Base-by-base conservation (phyloP, 2,888 invertebrate genomes). In the Chironomus tentans region DNA sequence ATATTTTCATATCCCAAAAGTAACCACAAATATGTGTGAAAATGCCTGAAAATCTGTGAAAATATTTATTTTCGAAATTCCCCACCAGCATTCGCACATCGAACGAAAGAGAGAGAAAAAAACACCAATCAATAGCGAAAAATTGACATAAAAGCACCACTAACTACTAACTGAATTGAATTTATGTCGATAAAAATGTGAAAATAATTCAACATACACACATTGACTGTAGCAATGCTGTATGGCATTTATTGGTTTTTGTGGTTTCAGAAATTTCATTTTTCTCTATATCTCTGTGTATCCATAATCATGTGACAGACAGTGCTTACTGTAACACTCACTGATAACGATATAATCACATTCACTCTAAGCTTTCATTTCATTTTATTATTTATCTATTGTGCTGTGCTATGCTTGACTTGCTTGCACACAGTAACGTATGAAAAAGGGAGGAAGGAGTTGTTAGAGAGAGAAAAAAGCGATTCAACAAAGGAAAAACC, bases 281-380 rank as follows among this genome's bases (percentile, higher is more conserved):
- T 38, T 38, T 38, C 38, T 10, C 10, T 10, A 10, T 10, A 7
- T 38, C 38, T 38, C 38, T 38, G 10, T 38, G 38, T 38, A 38
- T 38, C 38, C 38, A 38, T 38, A 38, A 56, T 56, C 56, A 15
- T 56, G 56, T 56, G 15, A 56, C 18, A 18, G 18, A 65, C 21
- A 65, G 65, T 13, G 65, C 65, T 65, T 65, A 65, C 56, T 56
- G 56, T 56, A 56, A 56, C 56, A 56, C 65, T 21, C 65, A 24
- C 65, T 21, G 65, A 65, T 65, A 65, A 65, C 65, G 65, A 65
- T 65, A 65, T 65, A 65, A 65, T 65, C 65, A 65, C 65, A 65
- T 65, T 21, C 13, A 24, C n/a, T 21, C 12, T 21, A 21, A 65
- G 21, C 22, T 24, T 22, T 65, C 65, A 65, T 65, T 21, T 24